Base-by-base conservation (phyloP, 1,140 invertebrate species). In the Eciton burchellii region DNA sequence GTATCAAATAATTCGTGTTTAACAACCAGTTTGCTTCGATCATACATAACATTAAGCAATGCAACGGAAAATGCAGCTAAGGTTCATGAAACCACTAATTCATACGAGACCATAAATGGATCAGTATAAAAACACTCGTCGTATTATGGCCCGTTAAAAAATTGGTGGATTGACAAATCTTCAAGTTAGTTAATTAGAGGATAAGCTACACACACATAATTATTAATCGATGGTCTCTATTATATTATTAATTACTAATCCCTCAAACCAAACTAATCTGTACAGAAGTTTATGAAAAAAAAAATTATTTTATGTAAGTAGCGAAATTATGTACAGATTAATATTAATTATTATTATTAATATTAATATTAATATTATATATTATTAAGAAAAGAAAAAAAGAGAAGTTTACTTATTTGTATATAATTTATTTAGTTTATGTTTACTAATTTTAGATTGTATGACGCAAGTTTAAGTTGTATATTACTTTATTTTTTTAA, bases 121-220 rank as follows among this genome's bases (percentile, higher is more conserved):
- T 77, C 26, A 24, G 56, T 85, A 29, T 43, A n/a, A 24, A 71
- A 77, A 85, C 57, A 83, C 54, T 77, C 82, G 86, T 92, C 90
- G 92, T 92, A 91, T 88, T 81, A 89, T 82, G 91, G 91, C 90
- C 90, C 91, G 83, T 77, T 86, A 79, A 60, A 72, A 26, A 81
- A 68, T 84, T 81, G 85, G 85, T 88, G 87, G 86, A 88, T 81
- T 81, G 86, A 77, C 52, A 24, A 74, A 68, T 12, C 71, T 35
- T 2, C 35, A 35, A 35, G 47, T 21, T 76, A 19, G 19, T 84
- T 83, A 77, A 59, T 74, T 88, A 85, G 70, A 35, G 35, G 70
- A 85, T 88, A 83, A 83, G 45, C 72, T 70, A 68, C 35, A 6
- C 6, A 35, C 2, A 35, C n/a, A n/a, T 14, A 29, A 60, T 11